A percentile compares a stretch with the other conserved stretches of the same genome.
Conservation (phyloP, 2,888 invertebrate genomes). For the Rhimphoctona megacephalus region DNA sequence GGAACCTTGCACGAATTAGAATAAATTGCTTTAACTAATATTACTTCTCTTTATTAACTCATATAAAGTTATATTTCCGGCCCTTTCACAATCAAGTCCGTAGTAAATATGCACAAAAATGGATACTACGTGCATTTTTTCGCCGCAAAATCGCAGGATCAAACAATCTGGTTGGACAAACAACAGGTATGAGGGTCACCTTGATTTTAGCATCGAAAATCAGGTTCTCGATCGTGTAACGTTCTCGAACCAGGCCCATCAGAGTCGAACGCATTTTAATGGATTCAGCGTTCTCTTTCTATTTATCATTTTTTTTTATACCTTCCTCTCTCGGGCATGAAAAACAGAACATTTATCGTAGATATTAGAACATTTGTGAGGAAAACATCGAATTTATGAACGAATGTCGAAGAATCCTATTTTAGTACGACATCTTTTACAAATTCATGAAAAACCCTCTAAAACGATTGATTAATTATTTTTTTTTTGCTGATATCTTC, state of each 20-base stretch:
- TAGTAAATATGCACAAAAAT: too few species aligned
- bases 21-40: not conserved
- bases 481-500: not conserved
- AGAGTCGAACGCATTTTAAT: constrained; percentile 58
- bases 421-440: not conserved
- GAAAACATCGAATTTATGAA: constrained; percentile 3
- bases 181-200: constrained; percentile 67
- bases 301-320: constrained; percentile 38
- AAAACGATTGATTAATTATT: not conserved
- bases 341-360: constrained; percentile 16
- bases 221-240: constrained; percentile 69
- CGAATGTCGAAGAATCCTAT: not conserved
- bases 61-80: not conserved
- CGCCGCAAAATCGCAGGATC: constrained; percentile 30
- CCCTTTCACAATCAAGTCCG: not conserved
- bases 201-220: constrained; percentile 67
- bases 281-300: constrained; percentile 59
- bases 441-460: not conserved
- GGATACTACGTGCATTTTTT: constrained; percentile 32
- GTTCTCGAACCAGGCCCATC: constrained; percentile 67
- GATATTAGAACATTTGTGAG: constrained; percentile 24
- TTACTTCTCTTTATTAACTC: not conserved
- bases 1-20: not conserved
- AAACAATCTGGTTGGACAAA: constrained; percentile 50
- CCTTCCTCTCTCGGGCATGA: constrained; percentile 3